Evolutionary conservation across 1,140 invertebrate genomes (phyloP), one percentile per base, ranked within the genome.

Genomic region (Vanessa tameamea): DNA sequence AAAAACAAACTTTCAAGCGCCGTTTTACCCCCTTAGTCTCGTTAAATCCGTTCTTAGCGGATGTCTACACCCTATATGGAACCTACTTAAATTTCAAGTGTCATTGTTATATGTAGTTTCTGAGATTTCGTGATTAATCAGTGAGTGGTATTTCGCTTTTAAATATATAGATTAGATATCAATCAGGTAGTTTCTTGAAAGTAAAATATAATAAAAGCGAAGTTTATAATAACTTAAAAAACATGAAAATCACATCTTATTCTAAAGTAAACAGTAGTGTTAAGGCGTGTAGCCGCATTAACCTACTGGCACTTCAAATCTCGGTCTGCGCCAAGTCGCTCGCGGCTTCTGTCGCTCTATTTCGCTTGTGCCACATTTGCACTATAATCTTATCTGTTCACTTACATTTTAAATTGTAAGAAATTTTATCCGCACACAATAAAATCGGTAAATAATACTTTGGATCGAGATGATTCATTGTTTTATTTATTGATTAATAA

Each of bases 221-320:
- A 31, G 26, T 3, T 43, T 43, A 9, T 43, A 43, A 9, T 0
- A 11, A 16, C 31, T 12, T 61, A 8, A 26, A 37, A 61, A 16
- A 14, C 16, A 13, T 15, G 31, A 20, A n/a, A 5, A 61, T 61
- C 12, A 48, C 63, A 16, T 48, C 63, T 47, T 61, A 31, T 48
- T 48, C n/a, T 64, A 64, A 64, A 2, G 43, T 47, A 64, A 47
- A 47, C 37, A 47, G 63, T 64, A 48, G 63, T 64, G 61, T 47
- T 64, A n/a, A 16, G 63, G 43, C 63, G 63, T 64, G 63, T 64
- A 64, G 43, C 63, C 63, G 63, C 63, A 64, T 64, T 64, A 64
- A 64, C 63, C 63, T 23, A 64, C 63, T 64, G 63, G 13, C 63
- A 64, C 63, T 64, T 47, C 47, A 64, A 20, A 64, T 64, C 57